These are phyloP conservation scores for Pachycephus smyrnensis DNA, from an alignment of 2,888 invertebrate species.

Conservation along the genomic window DNA sequence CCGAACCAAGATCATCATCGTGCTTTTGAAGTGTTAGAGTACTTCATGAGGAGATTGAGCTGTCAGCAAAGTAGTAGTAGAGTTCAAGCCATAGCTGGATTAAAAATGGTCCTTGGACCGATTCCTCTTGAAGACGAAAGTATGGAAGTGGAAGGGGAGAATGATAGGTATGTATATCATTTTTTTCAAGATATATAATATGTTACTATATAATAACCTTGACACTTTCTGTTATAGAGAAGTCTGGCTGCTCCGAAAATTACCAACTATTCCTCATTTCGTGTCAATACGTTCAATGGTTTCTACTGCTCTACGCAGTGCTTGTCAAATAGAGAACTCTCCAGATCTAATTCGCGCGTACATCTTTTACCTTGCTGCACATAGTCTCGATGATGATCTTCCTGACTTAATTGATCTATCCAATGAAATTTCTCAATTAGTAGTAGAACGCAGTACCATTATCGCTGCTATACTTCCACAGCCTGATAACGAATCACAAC, in stretches of 20 bases:
- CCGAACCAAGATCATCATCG: conserved; percentile 71
- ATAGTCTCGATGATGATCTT: conserved; percentile 76
- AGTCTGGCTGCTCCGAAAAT: conserved; percentile 73
- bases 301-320: conserved; percentile 81
- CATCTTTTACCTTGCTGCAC: conserved; percentile 84
- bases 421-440: conserved; percentile 88
- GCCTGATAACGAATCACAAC: conserved; percentile 64
- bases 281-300: conserved; percentile 77
- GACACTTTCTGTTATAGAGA: conserved; percentile 47
- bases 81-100: conserved; percentile 79
- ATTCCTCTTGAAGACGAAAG: conserved; percentile 66
- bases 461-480: conserved; percentile 83
- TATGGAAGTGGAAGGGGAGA: conserved; percentile 60
- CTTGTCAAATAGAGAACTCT: conserved; percentile 91
- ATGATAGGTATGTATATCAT: conserved; percentile 48
- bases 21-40: conserved; percentile 89
- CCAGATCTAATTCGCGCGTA: conserved; percentile 86
- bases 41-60: conserved; percentile 86
- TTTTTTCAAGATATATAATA: not conserved
- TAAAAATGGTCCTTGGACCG: conserved; percentile 78
- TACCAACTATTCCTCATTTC: conserved; percentile 86
- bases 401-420: conserved; percentile 77
- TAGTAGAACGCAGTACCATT: conserved; percentile 91
- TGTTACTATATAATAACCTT: not conserved
- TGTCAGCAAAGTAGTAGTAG: conserved; percentile 85